A percentile compares a stretch with the other conserved stretches of the same genome.
phyloP scores from a whole-genome alignment of 2,113 vertebrate species.

The Asarcornis scutulata region DNA sequence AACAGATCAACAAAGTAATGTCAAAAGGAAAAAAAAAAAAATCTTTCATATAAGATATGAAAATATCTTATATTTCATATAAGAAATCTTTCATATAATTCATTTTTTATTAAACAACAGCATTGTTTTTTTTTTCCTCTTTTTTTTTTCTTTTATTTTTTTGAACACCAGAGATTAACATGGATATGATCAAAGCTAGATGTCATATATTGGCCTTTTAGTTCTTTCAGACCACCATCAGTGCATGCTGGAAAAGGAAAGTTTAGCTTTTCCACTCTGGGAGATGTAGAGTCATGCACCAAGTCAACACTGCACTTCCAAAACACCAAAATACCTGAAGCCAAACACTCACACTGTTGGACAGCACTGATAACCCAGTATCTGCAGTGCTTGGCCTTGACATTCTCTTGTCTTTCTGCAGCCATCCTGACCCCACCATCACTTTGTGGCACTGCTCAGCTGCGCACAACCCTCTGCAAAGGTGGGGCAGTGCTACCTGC shows the following conservation, averaged over 20 bases:
- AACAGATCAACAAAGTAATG: conserved; percentile 20
- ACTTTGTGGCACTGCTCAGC: not conserved
- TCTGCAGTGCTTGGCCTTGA: not conserved
- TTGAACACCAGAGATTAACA: not conserved
- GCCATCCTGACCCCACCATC: not conserved
- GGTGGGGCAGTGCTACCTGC: not conserved
- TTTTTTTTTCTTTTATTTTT: not conserved
- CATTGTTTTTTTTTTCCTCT: not conserved
- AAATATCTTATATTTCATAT: no score
- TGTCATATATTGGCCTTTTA: not conserved
- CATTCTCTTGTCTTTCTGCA: not conserved
- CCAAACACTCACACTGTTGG: not conserved
- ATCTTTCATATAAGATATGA: not conserved
- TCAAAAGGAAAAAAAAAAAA: not conserved
- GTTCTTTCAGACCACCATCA: not conserved
- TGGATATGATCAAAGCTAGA: not conserved
- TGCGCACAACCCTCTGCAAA: not conserved
- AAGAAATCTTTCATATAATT: no score
- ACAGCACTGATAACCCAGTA: not conserved
- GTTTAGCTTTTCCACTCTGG: not conserved
- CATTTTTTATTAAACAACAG: conserved; percentile 36
- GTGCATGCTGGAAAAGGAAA: not conserved
- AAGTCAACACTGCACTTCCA: not conserved
- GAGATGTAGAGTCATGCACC: not conserved
- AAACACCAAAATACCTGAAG: not conserved